Evolutionary conservation across 2,797 vertebrate species (phyloP), one percentile per base, ranked within the genome.

Genomic region (Peromyscus melanophrys): DNA sequence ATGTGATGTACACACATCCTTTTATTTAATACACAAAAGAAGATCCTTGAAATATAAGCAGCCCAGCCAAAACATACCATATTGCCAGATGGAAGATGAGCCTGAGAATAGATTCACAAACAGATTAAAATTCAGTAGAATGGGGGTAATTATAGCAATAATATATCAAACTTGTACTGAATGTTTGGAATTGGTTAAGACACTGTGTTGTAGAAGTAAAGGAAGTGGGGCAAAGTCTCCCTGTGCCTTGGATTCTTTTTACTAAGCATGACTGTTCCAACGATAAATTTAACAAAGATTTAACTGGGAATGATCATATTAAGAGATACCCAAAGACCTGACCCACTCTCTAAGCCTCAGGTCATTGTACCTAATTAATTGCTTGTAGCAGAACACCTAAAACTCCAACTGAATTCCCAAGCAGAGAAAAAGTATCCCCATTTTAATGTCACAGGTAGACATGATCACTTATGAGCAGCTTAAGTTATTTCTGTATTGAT

Each of bases 1-100:
- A 98, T 97, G 96, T 93, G 93, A 84, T 81, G 59, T 75, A 96
- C 37, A 94, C 31, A 92, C 77, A 95, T 96, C 94, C 82, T 81
- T 98, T 96, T 96, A 96, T 98, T 98, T 93, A 98, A 98, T 90
- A 94, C 1, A 23, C 67, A 96, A 96, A 96, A 86, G 82, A 92
- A 91, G 61, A 49, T 94, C 85, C 89, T 91, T 96, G 89, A 98
- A 93, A 97, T 83, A 96, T 67, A 94, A 95, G 76, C 61, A 76
- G 69, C 67, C 65, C 77, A 97, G 93, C 61, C 97, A 95, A 96
- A 95, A 73, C 71, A 96, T 76, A 81, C 55, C 29, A 75, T 49
- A 73, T 29, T 95, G 92, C 92, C 94, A 97, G 75, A 95, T 1
- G 90, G 81, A 92, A 29, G 73, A 59, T 3, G 21, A 95, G 49